Evolutionary conservation across 2,797 vertebrate species (phyloP).

Genomic region (Phoeniculus purpureus): DNA sequence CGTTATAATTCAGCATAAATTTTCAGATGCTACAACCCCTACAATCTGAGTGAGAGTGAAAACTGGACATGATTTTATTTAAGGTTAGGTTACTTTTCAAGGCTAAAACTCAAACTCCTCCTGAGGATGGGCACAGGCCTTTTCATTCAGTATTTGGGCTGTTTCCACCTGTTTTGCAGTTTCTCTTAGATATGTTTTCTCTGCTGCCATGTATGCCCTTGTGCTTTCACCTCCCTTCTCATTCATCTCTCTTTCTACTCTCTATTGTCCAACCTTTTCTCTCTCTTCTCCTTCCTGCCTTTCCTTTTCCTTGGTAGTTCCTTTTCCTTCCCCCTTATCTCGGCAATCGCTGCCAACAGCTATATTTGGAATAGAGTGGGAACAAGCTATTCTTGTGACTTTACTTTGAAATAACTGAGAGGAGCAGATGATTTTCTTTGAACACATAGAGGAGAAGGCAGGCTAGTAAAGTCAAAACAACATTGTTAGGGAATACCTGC

Average conservation of each 20-base stretch:
- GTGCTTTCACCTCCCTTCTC: constrained; percentile 10
- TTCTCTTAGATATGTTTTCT: constrained; percentile 24
- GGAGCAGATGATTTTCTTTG: constrained; percentile 60
- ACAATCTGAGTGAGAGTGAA: constrained; percentile 7
- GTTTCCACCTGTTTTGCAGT: constrained; percentile 12
- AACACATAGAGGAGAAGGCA: constrained; percentile 49
- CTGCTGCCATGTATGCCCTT: neutral
- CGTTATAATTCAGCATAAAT: neutral
- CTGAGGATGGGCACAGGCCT: neutral
- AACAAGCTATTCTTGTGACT: constrained; percentile 74
- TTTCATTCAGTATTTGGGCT: constrained; percentile 1
- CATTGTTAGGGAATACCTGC: constrained; percentile 52
- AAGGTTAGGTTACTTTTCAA: constrained; percentile 22
- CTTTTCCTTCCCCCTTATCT: constrained; percentile 65
- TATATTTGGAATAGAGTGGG: constrained; percentile 74
- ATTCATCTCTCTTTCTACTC: neutral
- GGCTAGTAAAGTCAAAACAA: constrained; percentile 44
- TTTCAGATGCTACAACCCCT: neutral
- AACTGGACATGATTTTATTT: constrained; percentile 17
- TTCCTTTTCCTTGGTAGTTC: constrained; percentile 59
- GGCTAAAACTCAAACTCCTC: neutral
- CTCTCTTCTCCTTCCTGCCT: constrained; percentile 20
- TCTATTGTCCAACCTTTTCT: neutral
- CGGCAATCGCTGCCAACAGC: constrained; percentile 64
- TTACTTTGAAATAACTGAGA: constrained; percentile 68